These are phyloP conservation scores for Chiloscyllium plagiosum DNA, from an alignment of 2,113 vertebrate genomes.

Conservation along the genomic window DNA sequence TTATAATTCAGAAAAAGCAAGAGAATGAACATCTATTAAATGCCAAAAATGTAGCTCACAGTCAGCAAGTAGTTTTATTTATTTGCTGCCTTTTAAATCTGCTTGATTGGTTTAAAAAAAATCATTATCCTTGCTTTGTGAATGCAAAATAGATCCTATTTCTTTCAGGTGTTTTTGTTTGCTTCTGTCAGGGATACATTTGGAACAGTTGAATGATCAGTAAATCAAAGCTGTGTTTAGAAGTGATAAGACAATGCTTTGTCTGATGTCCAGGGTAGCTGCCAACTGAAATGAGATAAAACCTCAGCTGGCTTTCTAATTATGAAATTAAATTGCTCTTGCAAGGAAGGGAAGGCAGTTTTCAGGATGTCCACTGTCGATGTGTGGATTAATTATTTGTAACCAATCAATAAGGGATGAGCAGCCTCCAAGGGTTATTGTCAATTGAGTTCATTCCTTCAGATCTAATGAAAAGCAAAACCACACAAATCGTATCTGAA, in stretches of 20 bases:
- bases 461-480: not conserved
- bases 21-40: not conserved
- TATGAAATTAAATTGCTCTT: constrained; percentile 45
- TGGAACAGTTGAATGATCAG: constrained; percentile 36
- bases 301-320: constrained; percentile 44
- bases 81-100: constrained; percentile 11
- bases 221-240: constrained; percentile 42
- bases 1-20: not conserved
- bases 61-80: not conserved
- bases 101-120: not conserved
- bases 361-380: constrained; percentile 37
- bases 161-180: constrained; percentile 38
- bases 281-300: constrained; percentile 45
- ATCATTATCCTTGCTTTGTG: not conserved
- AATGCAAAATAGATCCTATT: not conserved
- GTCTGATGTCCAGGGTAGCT: constrained; percentile 45
- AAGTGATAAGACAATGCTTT: constrained; percentile 43
- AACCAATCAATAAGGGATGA: not conserved
- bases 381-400: constrained; percentile 37
- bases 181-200: constrained; percentile 31
- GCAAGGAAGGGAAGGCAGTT: constrained; percentile 41
- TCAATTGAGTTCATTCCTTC: constrained; percentile 37
- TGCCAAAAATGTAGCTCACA: not conserved
- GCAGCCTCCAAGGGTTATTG: constrained; percentile 14
- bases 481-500: not conserved